Base-by-base conservation (phyloP, 2,797 vertebrate species). In the Hylomyscus alleni region DNA sequence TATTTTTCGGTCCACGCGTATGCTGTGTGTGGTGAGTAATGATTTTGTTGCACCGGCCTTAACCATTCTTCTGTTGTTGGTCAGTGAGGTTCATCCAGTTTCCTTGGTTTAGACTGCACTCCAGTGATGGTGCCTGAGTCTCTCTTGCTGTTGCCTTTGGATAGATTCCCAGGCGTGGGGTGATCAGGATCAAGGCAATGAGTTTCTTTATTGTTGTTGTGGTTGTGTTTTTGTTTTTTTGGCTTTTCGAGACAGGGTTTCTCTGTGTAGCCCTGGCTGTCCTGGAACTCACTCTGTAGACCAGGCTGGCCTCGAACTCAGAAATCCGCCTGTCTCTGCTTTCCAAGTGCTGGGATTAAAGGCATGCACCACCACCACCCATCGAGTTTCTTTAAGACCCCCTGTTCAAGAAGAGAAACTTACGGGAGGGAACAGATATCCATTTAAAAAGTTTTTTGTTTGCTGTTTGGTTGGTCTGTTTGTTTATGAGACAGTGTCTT, bases 121-220 rank as follows among this genome's bases (percentile, higher is more conserved):
- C 40, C 47, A 77, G 17, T 78, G 87, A 80, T 24, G 13, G 44
- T 80, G 91, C 93, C 89, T 92, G 52, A 93, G 56, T 60, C 22
- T 60, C 58, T 91, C 62, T 88, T 47, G 37, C 65, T 95, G 75
- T 92, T 97, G 93, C 31, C 86, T 94, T 92, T 94, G 94, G 93
- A 56, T 69, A 81, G 62, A 87, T 26, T 96, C 85, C 95, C 81
- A 91, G 95, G 91, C 95, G 3, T 80, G 19, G 84, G 58, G 73
- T 56, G 89, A 94, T 47, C 80, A 84, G 4, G n/a, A 77, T 93
- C 37, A 88, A 90, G 80, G 65, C 3, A 83, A 84, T 76, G 34
- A 81, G 20, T 89, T 93, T 86, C 82, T 89, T 93, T 80, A 89
- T n/a, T n/a, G n/a, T n/a, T n/a, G n/a, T n/a, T n/a, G n/a, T n/a